These are phyloP conservation scores for Epistrophella euchroma DNA, from an alignment of 2,888 invertebrate genomes.

Conservation along the genomic window DNA sequence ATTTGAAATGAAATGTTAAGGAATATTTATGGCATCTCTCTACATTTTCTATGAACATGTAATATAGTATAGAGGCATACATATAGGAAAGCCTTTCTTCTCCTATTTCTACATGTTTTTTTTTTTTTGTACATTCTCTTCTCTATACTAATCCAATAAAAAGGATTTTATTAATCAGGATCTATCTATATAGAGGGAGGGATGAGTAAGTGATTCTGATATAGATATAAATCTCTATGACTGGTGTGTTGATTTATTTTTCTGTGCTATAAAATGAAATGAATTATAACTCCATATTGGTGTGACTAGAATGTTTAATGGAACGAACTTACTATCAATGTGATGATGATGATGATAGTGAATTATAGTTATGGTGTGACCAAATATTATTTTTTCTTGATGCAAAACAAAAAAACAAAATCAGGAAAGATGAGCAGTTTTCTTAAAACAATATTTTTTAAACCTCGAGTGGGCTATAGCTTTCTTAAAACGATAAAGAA, in stretches of 20 bases:
- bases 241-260: slow-evolving; percentile 40
- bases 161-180: slow-evolving; percentile 72
- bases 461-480: too few relatives aligned
- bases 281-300: slow-evolving; percentile 60
- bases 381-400: not conserved
- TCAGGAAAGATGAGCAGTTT: too few relatives aligned
- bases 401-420: not conserved
- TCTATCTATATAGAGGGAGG: not conserved
- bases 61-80: too few relatives aligned
- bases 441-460: too few relatives aligned
- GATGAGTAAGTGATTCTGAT: slow-evolving; percentile 24
- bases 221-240: not conserved
- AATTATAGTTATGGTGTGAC: slow-evolving; percentile 41
- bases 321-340: slow-evolving; percentile 14
- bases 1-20: slow-evolving; percentile 65
- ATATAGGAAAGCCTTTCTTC: slow-evolving; percentile 46
- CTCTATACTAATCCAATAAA: slow-evolving; percentile 68
- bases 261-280: slow-evolving; percentile 65
- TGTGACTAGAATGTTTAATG: slow-evolving; percentile 63
- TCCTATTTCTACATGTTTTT: not conserved
- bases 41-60: not conserved
- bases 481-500: too few relatives aligned
- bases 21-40: slow-evolving; percentile 69
- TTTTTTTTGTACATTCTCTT: slow-evolving; percentile 3
- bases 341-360: slow-evolving; percentile 26